Base-by-base conservation (phyloP, 2,888 invertebrate species). In the Plebejus melissa region DNA sequence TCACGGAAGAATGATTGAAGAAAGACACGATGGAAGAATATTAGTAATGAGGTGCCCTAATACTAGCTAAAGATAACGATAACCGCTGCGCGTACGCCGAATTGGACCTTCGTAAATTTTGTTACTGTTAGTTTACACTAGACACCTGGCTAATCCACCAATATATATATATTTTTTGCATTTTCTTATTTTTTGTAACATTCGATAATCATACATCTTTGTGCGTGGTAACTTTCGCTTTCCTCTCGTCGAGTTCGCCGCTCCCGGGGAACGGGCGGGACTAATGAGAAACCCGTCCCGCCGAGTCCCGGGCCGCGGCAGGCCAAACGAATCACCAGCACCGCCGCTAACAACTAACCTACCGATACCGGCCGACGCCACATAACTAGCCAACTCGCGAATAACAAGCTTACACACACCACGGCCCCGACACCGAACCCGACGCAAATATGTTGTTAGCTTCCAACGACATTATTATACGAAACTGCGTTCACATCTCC, bases 71-170 rank as follows among this genome's bases (percentile, higher is more conserved):
- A 83, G 81, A 83, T 82, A 77, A 79, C 81, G 80, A 78, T 79
- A 81, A 79, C 80, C 78, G 80, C 82, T 78, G 78, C 83, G 76
- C 76, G 76, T 78, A 84, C 82, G 84, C 83, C 85, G 83, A 87
- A 86, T 88, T 88, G 88, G 88, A 87, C 88, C 88, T 83, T 86
- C 83, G 80, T 82, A 81, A 83, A 84, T 82, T 82, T 83, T 81
- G 81, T 80, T 80, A 82, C 78, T 82, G 76, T 79, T 82, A 81
- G 82, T 82, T 82, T 80, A 81, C 83, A 81, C 81, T 85, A 84
- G 77, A 82, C 82, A 79, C 82, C 83, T 80, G 83, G 82, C 85
- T 85, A 85, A 83, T 78, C 80, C 83, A 83, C 79, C 76, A 79
- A 80, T 76, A 80, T 80, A 80, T 80, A 80, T 82, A 22, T 22